Evolutionary conservation across 1,140 invertebrate genomes (phyloP).

Genomic region (Apis cerana): DNA sequence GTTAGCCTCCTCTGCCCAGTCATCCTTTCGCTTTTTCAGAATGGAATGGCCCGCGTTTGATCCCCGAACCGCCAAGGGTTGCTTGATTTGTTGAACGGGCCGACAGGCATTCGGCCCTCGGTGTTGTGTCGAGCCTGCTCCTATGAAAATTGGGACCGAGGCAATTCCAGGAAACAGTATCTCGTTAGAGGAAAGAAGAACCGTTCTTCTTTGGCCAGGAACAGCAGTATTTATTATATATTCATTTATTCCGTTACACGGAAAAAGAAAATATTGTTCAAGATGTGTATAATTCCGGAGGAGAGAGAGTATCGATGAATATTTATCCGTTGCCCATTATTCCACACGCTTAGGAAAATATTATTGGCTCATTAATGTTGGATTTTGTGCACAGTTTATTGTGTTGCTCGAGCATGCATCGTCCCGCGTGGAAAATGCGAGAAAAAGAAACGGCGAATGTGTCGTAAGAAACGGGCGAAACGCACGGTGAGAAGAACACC

Average conservation of each 20-base stretch:
- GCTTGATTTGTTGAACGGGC: not conserved
- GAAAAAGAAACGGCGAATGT: conserved; percentile 22
- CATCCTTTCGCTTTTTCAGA: conserved; percentile 30
- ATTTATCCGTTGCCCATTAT: no score
- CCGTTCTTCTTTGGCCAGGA: not conserved
- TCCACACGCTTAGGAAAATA: no score
- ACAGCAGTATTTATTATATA: no score
- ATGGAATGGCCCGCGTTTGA: not conserved
- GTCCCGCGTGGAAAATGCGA: not conserved
- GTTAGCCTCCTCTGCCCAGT: not conserved
- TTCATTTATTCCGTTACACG: no score
- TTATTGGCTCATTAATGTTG: no score
- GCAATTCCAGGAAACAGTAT: no score
- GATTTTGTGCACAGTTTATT: no score
- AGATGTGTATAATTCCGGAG: no score
- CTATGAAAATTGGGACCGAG: not conserved
- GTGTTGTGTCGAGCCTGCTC: not conserved
- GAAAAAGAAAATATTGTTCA: no score
- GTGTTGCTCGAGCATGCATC: no score
- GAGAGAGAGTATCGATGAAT: no score
- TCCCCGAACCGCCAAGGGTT: not conserved
- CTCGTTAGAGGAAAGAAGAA: not conserved
- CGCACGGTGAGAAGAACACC: not conserved
- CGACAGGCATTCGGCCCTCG: not conserved
- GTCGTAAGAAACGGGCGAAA: not conserved